Percentiles rank a stretch among this genome's conserved stretches.
phyloP scores from a whole-genome alignment of 2,888 invertebrate genomes.

The Drosophila fulvimacula region DNA sequence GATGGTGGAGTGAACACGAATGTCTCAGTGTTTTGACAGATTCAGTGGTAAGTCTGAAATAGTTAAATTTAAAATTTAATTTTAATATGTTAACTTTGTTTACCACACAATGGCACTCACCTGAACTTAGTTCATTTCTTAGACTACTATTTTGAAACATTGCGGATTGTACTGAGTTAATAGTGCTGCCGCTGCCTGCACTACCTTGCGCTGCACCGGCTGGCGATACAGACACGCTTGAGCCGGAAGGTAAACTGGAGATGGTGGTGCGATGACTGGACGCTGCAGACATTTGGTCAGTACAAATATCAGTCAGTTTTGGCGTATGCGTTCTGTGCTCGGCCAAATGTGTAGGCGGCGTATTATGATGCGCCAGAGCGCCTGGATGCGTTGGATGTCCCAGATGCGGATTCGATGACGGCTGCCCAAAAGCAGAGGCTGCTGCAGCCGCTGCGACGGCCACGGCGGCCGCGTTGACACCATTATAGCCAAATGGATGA shows the following conservation, averaged over 20 bases:
- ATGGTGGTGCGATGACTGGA: slow-evolving; percentile 72
- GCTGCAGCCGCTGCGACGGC: slow-evolving; percentile 78
- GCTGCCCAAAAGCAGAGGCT: slow-evolving; percentile 75
- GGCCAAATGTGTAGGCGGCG: slow-evolving; percentile 68
- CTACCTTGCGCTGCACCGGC: slow-evolving; percentile 43
- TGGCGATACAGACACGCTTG: slow-evolving; percentile 58
- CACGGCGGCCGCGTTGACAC: slow-evolving; percentile 78
- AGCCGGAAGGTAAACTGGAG: slow-evolving; percentile 66
- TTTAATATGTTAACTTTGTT: neutral
- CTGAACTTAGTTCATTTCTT: slow-evolving; percentile 85
- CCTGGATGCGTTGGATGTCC: slow-evolving; percentile 57
- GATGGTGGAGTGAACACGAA: slow-evolving; percentile 19
- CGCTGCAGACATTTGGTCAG: slow-evolving; percentile 72
- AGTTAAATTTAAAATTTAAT: neutral
- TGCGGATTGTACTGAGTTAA: slow-evolving; percentile 71
- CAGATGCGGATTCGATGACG: slow-evolving; percentile 58
- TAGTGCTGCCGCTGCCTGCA: slow-evolving; percentile 45
- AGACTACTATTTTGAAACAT: slow-evolving; percentile 84
- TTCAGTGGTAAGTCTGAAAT: slow-evolving; percentile 95
- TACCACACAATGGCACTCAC: slow-evolving; percentile 57
- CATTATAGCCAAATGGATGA: slow-evolving; percentile 83
- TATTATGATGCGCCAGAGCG: slow-evolving; percentile 48
- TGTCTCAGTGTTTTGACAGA: slow-evolving; percentile 91
- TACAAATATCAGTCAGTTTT: slow-evolving; percentile 79
- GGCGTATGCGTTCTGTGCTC: slow-evolving; percentile 65